Evolutionary conservation across 2,797 vertebrate genomes (phyloP).

Genomic region (Pipistrellus pygmaeus): DNA sequence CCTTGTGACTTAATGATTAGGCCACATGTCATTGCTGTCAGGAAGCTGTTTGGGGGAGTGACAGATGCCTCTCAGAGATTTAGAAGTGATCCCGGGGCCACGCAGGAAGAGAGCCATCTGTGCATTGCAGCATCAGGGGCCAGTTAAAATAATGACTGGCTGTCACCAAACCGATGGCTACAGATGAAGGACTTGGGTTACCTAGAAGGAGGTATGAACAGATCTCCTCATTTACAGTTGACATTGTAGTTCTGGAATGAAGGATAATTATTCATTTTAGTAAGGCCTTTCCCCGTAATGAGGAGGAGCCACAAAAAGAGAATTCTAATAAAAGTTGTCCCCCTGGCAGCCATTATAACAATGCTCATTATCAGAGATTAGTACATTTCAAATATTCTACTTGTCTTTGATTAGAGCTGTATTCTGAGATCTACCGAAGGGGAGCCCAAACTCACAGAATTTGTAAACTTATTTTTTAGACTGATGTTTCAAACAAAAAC

Average conservation of each 20-base stretch:
- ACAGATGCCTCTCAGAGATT: constrained; percentile 68
- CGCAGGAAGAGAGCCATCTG: constrained; percentile 13
- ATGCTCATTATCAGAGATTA: constrained; percentile 20
- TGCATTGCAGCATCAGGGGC: background rate
- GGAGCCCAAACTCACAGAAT: background rate
- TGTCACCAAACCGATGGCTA: constrained; percentile 10
- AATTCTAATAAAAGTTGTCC: constrained; percentile 29
- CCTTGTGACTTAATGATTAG: constrained; percentile 47
- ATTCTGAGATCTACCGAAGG: background rate
- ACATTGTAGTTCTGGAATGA: background rate
- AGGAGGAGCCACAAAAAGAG: background rate
- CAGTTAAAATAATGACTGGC: constrained; percentile 33
- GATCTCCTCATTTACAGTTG: background rate
- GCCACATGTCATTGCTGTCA: constrained; percentile 71
- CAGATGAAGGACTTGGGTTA: background rate
- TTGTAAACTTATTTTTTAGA: background rate
- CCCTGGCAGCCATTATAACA: background rate
- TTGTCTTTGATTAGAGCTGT: background rate
- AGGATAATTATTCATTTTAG: constrained; percentile 23
- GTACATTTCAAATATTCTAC: background rate
- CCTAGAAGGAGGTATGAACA: background rate
- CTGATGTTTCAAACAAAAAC: background rate
- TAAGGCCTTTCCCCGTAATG: constrained; percentile 28
- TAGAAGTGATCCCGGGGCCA: constrained; percentile 29
- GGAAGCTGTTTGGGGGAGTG: constrained; percentile 62